Base-by-base conservation (phyloP, 2,888 invertebrate genomes). In the Ephialtes manifestator region DNA sequence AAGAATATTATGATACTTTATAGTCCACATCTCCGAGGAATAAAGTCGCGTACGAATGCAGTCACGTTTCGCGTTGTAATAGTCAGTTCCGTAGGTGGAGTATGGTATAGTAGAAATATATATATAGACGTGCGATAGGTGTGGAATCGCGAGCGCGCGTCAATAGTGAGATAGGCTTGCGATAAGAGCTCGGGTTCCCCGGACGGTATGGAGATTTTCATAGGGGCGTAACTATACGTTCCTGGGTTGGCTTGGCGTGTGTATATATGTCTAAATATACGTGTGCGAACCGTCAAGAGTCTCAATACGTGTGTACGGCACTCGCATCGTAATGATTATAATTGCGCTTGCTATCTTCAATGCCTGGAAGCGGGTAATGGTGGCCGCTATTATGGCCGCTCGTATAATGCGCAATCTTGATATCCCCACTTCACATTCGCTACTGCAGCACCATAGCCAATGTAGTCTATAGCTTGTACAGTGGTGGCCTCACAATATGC, bases 401-500 rank as follows among this genome's bases (percentile, higher is more conserved):
- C 91, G 90, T 92, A 92, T 91, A 93, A 91, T 89, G 86, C 90
- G 88, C 87, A 90, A 94, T 94, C 93, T 92, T 92, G 93, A 93
- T 93, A 93, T 92, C 91, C 91, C 91, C 90, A 86, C 90, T 76
- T 76, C 46, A 10, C 39, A 35, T 51, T 35, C 55, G 18, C 43
- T 51, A 43, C 24, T 39, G 58, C 13, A 60, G 58, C 58, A 60
- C 74, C 20, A 10, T 35, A 39, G 60, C 58, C 58, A 74, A 60
- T 60, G 46, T 24, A 46, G 60, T 15, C 24, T 28, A n/a, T 15
- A 43, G 24, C 13, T 51, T 0, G 39, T 39, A 39, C 10, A 39
- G 1, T 28, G 31, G 18, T 53, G 35, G 31, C 51, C 10, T 11
- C 28, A 46, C 24, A 46, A 43, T 58, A 24, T 63, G 20, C 60